These are phyloP conservation scores for Drosophila barbarae DNA, from an alignment of 2,888 invertebrate species.

Conservation along the genomic window DNA sequence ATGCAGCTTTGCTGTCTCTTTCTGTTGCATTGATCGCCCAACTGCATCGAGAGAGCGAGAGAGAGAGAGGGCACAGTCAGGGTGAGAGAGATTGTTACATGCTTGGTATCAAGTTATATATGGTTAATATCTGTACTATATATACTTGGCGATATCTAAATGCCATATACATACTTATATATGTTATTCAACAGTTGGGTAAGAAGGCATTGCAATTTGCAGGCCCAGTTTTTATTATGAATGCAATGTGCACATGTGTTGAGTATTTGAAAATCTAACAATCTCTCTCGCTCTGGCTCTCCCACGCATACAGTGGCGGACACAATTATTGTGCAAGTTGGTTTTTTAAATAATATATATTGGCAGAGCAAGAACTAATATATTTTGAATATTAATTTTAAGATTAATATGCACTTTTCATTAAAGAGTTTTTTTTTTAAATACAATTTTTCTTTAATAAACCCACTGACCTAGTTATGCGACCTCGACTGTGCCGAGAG, in stretches of 20 bases:
- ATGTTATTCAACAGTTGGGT: conserved; percentile 29
- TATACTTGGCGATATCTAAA: neutral
- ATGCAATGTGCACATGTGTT: neutral
- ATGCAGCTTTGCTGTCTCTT: neutral
- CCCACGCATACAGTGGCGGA: conserved; percentile 9
- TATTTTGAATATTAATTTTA: too few species aligned
- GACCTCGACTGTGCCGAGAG: conserved; percentile 7
- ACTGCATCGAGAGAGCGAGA: neutral
- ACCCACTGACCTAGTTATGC: neutral
- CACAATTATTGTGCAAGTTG: neutral
- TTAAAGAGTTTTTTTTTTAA: neutral
- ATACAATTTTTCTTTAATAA: neutral
- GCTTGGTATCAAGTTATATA: conserved; percentile 4
- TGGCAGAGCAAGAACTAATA: too few species aligned
- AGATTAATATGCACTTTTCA: neutral
- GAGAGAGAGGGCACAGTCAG: neutral
- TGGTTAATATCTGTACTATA: neutral
- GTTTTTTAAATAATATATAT: too few species aligned
- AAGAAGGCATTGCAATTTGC: conserved; percentile 4
- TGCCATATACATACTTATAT: neutral
- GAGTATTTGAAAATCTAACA: conserved; percentile 9
- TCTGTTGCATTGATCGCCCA: conserved; percentile 5
- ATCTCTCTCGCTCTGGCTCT: neutral
- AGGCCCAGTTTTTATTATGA: conserved; percentile 1
- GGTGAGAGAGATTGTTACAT: neutral